phyloP scores from a whole-genome alignment of 2,888 invertebrate genomes.

The Polydrusus cervinus region DNA sequence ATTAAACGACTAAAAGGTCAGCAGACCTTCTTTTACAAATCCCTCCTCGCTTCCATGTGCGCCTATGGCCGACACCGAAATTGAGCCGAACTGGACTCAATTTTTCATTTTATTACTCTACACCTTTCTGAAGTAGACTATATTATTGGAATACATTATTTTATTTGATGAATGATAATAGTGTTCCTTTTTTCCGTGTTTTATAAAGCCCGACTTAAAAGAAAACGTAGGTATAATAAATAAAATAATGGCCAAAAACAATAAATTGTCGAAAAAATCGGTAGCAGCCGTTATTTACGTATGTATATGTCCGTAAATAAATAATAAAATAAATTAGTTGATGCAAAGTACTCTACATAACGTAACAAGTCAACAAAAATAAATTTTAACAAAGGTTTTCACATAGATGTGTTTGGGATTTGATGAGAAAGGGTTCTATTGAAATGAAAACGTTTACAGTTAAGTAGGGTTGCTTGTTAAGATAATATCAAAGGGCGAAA shows the following conservation, averaged over 20 bases:
- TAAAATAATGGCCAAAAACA: not conserved
- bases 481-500: constrained; percentile 21
- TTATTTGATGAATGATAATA: too few species aligned
- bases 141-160: too few species aligned
- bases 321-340: constrained; percentile 2
- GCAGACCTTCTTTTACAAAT: too few species aligned
- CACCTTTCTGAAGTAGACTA: too few species aligned
- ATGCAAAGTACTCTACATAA: constrained; percentile 4
- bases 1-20: too few species aligned
- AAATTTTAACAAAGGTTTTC: constrained; percentile 20
- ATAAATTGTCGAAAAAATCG: not conserved
- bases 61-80: too few species aligned
- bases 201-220: too few species aligned
- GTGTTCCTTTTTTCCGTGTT: too few species aligned
- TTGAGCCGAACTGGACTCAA: too few species aligned
- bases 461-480: constrained; percentile 25
- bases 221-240: too few species aligned
- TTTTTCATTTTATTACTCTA: too few species aligned
- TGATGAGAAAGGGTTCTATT: constrained; percentile 30
- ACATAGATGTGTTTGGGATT: constrained; percentile 12
- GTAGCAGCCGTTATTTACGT: not conserved
- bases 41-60: too few species aligned
- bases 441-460: constrained; percentile 24
- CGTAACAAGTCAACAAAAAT: constrained; percentile 18
- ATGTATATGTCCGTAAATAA: not conserved